A percentile compares a stretch with the other conserved stretches of the same genome.
phyloP scores from a whole-genome alignment of 2,797 vertebrate genomes.

The Enteromius anoplus region DNA sequence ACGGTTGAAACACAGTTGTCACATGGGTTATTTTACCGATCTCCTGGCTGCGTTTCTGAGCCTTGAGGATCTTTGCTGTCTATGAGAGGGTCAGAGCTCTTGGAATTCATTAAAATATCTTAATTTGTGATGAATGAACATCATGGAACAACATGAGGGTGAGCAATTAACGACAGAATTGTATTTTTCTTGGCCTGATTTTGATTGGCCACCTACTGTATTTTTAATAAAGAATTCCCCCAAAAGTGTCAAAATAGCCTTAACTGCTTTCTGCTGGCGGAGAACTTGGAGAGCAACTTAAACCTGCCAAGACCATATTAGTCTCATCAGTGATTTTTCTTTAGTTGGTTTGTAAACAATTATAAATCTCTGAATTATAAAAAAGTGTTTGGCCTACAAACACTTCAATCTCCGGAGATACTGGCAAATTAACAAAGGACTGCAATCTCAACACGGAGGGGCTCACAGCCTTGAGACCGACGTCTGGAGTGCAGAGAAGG shows the following conservation, averaged over 20 bases:
- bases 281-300: not conserved
- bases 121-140: too few relatives aligned
- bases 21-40: too few relatives aligned
- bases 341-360: not conserved
- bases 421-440: not conserved
- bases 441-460: slow-evolving; percentile 5
- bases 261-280: not conserved
- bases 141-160: too few relatives aligned
- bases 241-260: not conserved
- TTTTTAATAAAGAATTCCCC: not conserved
- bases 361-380: not conserved
- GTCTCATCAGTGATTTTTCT: not conserved
- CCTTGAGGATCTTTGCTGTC: too few relatives aligned
- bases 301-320: not conserved
- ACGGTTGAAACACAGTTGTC: too few relatives aligned
- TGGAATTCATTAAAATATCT: too few relatives aligned
- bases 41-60: too few relatives aligned
- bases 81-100: too few relatives aligned
- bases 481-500: slow-evolving; percentile 33
- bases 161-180: too few relatives aligned
- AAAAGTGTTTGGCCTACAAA: not conserved
- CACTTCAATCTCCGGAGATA: not conserved
- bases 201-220: too few relatives aligned
- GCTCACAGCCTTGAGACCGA: slow-evolving; percentile 33
- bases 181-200: too few relatives aligned